Evolutionary conservation across 35 echinoderm and acorn worm genomes (phyloP).

Genomic region (Lytechinus pictus): DNA sequence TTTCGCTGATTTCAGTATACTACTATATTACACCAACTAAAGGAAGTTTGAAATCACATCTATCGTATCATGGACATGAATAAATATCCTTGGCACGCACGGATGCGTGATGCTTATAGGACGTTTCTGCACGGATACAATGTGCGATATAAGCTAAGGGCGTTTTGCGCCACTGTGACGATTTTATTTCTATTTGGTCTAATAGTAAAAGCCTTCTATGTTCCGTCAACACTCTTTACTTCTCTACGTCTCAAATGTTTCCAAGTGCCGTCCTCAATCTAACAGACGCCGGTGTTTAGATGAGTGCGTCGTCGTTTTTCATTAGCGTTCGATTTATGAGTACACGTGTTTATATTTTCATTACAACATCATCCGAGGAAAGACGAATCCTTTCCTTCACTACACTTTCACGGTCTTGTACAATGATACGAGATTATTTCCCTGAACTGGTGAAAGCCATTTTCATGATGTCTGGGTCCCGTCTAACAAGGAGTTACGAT

Average conservation of each 20-base stretch:
- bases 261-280: not conserved
- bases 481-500: too few species aligned
- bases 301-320: slow-evolving; percentile 51
- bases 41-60: too few species aligned
- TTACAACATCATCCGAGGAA: slow-evolving; percentile 7
- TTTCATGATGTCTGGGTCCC: not conserved
- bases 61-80: too few species aligned
- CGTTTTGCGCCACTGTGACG: not conserved
- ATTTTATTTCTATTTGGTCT: not conserved
- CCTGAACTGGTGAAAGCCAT: too few species aligned
- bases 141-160: too few species aligned
- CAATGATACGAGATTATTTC: not conserved
- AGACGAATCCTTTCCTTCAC: not conserved
- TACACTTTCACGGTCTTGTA: not conserved
- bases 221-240: not conserved
- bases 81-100: too few species aligned
- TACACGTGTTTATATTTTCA: slow-evolving; percentile 50
- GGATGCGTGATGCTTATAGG: too few species aligned
- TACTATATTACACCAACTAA: too few species aligned
- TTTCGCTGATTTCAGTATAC: too few species aligned
- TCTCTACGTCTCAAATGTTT: not conserved
- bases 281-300: slow-evolving; percentile 57
- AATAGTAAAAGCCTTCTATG: not conserved
- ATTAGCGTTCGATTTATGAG: slow-evolving; percentile 52
- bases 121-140: too few species aligned